A percentile compares a stretch with the other conserved stretches of the same genome.
These are phyloP conservation scores for Chaetops frenatus DNA, from an alignment of 2,113 vertebrate genomes.

Conservation along the genomic window DNA sequence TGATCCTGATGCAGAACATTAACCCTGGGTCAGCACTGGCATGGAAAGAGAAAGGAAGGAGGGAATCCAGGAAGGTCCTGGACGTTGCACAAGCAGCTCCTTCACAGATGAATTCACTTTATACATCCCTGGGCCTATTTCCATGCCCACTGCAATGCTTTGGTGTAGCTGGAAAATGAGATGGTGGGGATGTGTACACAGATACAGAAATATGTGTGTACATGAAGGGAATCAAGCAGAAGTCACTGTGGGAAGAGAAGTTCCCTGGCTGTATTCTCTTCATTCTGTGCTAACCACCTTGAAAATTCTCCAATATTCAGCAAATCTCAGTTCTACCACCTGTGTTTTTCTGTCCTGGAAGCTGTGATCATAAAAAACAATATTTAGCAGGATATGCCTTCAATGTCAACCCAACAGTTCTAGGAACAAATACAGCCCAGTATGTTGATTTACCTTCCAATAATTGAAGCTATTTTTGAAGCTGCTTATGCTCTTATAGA, in stretches of 20 bases:
- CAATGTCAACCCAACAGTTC: not conserved
- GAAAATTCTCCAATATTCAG: not conserved
- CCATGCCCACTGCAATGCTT: not conserved
- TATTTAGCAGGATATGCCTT: not conserved
- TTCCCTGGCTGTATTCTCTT: not conserved
- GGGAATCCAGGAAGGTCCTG: not conserved
- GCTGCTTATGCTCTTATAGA: not conserved
- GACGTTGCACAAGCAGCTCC: not conserved
- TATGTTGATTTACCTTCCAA: not conserved
- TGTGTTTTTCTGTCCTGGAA: not conserved
- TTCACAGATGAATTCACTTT: not conserved
- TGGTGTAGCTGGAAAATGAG: not conserved
- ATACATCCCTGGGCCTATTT: not conserved
- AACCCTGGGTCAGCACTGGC: not conserved
- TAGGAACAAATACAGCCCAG: not conserved
- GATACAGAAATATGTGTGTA: rapidly evolving
- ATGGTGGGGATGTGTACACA: not conserved
- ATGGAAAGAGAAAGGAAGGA: not conserved
- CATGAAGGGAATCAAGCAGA: not conserved
- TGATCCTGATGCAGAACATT: not conserved
- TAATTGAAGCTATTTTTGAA: not conserved
- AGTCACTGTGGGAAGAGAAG: not conserved
- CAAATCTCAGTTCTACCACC: not conserved
- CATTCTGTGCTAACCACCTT: not conserved
- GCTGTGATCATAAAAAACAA: not conserved